Evolutionary conservation across 2,888 invertebrate species (phyloP), one percentile per base, ranked within the genome.

Genomic region (Hypomecis atomaria): DNA sequence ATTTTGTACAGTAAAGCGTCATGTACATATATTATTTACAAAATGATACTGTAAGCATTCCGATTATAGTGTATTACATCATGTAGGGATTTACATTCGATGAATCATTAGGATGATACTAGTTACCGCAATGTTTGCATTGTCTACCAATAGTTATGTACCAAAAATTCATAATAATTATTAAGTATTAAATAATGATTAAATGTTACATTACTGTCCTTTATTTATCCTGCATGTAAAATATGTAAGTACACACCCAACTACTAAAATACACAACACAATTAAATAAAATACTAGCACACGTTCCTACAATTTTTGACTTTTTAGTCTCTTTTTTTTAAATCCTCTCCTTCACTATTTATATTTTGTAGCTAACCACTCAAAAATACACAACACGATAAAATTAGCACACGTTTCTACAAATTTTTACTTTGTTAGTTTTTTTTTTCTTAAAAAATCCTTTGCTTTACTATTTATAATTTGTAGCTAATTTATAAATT

Each of bases 11-110:
- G 60, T 54, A 62, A 59, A 67, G 71, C 52, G 62, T 74, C 61
- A 72, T 66, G 69, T 75, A 70, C 74, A 72, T 71, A 70, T 75
- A 72, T 71, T 74, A 76, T 70, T 70, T 70, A 58, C 53, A 59
- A 65, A 65, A 66, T 73, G 70, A 71, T 75, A 76, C 60, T 73
- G 71, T 67, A 63, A 54, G 65, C 70, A 71, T 71, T 71, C 71
- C 71, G 65, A 66, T 53, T 62, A 62, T 58, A 61, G 43, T 56
- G 40, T 58, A 43, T 52, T 36, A 52, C 10, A 11, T 61, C 56
- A 43, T 60, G 59, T 56, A 55, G 37, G 33, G 47, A 54, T 56
- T 55, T 56, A 34, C 34, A 62, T 40, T 50, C 13, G 40, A 58
- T n/a, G 40, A 54, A 47, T 63, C 37, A 47, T 45, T 50, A 49